phyloP scores from a whole-genome alignment of 2,888 invertebrate genomes.

The Drosophila barbarae region DNA sequence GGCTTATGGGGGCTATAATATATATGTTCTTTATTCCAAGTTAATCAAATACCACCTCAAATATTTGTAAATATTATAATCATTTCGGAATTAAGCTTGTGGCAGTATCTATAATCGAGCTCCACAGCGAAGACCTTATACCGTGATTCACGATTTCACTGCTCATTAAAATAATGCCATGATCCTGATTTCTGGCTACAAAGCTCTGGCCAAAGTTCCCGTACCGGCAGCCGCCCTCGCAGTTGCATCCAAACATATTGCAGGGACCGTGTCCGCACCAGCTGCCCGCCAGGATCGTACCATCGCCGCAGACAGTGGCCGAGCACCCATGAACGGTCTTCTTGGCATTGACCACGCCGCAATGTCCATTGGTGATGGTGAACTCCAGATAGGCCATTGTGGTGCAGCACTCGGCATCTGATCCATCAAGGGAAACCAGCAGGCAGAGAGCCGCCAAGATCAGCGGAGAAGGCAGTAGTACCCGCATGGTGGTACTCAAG shows the following conservation, averaged over 20 bases:
- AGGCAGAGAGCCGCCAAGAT: neutral
- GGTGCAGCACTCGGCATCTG: neutral
- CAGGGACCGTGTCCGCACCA: slow-evolving; percentile 1
- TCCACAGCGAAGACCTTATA: neutral
- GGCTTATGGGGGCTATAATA: neutral
- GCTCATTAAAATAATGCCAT: neutral
- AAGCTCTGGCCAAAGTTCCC: slow-evolving; percentile 1
- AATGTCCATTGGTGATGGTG: slow-evolving; percentile 5
- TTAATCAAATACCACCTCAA: too few species aligned
- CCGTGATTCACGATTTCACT: neutral
- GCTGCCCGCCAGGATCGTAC: neutral
- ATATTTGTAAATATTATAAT: too few species aligned
- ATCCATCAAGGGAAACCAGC: neutral
- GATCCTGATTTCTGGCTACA: neutral
- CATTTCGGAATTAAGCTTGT: too few species aligned
- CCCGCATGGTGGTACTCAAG: neutral
- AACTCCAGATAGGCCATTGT: slow-evolving; percentile 5
- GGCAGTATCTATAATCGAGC: too few species aligned
- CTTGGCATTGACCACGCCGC: neutral
- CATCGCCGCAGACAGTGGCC: slow-evolving; percentile 5
- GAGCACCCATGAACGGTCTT: neutral
- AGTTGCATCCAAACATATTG: slow-evolving; percentile 3
- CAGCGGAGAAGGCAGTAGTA: neutral
- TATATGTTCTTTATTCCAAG: too few species aligned
- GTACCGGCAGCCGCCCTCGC: neutral